These are phyloP conservation scores for Astropecten irregularis DNA, from an alignment of 53 echinoderm and acorn worm species.

Conservation along the genomic window DNA sequence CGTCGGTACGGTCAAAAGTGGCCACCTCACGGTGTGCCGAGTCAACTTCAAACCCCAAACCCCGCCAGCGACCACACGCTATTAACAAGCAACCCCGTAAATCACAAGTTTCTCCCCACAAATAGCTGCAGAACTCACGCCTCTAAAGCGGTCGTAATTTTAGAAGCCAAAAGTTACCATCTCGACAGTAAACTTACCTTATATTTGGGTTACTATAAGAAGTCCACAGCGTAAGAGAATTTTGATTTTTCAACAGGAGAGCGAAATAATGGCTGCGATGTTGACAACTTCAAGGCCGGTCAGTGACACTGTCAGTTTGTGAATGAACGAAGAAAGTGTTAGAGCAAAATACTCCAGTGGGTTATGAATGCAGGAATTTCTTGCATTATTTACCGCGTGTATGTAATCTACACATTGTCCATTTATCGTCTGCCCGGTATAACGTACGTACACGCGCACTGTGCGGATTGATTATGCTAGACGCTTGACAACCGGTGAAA, in stretches of 20 bases:
- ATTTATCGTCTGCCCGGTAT: not conserved
- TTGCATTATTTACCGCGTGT: not conserved
- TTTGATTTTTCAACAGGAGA: too few relatives aligned
- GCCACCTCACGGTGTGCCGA: not conserved
- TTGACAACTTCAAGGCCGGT: slow-evolving; percentile 20
- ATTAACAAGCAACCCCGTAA: too few relatives aligned
- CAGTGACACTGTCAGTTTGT: slow-evolving; percentile 21
- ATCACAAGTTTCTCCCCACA: too few relatives aligned
- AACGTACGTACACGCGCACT: not conserved
- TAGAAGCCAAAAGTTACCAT: too few relatives aligned
- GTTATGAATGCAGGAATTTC: not conserved
- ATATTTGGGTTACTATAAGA: too few relatives aligned
- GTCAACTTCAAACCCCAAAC: slow-evolving; percentile 2
- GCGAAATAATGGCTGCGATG: too few relatives aligned
- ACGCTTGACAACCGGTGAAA: not conserved
- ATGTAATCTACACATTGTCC: slow-evolving; percentile 13
- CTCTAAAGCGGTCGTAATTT: too few relatives aligned
- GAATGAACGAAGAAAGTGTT: too few relatives aligned
- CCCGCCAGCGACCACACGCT: not conserved
- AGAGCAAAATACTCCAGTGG: not conserved
- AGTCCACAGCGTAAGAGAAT: too few relatives aligned
- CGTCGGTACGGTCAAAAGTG: slow-evolving; percentile 34
- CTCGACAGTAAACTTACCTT: too few relatives aligned
- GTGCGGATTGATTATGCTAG: not conserved
- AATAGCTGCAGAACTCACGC: too few relatives aligned